Percentiles rank a stretch among this genome's conserved stretches.
Conservation (phyloP, 1,140 invertebrate species). For the Aphelenchoides avenae region DNA sequence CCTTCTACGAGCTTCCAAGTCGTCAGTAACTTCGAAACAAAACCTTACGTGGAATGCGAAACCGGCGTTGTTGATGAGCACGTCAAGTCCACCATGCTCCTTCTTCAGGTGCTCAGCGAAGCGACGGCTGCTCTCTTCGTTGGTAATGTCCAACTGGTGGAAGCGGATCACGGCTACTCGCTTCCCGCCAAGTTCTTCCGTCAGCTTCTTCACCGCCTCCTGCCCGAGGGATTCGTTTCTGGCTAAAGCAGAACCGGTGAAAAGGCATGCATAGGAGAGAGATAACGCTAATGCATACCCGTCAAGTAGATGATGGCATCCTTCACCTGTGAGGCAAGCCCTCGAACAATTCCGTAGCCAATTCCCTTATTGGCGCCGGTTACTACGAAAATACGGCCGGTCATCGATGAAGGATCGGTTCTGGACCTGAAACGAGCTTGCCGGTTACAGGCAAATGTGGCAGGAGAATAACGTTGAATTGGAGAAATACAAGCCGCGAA, state of each 20-base stretch:
- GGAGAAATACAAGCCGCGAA: no score
- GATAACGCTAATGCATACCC: constrained; percentile 16
- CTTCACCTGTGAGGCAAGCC: constrained; percentile 15
- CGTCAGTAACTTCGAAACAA: no score
- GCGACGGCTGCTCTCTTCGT: constrained; percentile 65
- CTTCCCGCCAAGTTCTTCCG: constrained; percentile 19
- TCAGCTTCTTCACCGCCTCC: constrained; percentile 28
- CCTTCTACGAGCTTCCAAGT: no score
- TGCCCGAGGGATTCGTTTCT: constrained; percentile 33
- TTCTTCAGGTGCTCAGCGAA: constrained; percentile 67
- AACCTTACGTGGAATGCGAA: constrained; percentile 71
- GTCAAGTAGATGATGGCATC: constrained; percentile 35
- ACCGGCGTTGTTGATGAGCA: constrained; percentile 79
- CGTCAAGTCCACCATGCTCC: constrained; percentile 71
- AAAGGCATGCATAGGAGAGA: constrained; percentile 5
- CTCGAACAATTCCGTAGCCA: constrained; percentile 40
- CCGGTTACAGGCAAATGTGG: no score
- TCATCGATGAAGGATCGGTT: no score
- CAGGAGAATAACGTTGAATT: no score
- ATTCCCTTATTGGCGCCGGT: constrained; percentile 46
- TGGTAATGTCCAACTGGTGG: constrained; percentile 66
- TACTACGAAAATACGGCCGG: no score
- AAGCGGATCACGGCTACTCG: constrained; percentile 17
- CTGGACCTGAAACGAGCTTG: no score
- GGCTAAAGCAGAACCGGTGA: constrained; percentile 24